Percentiles rank a stretch among this genome's conserved stretches.
Evolutionary conservation across 2,888 invertebrate species (phyloP).

Genomic region (Plemyria rubiginata): DNA sequence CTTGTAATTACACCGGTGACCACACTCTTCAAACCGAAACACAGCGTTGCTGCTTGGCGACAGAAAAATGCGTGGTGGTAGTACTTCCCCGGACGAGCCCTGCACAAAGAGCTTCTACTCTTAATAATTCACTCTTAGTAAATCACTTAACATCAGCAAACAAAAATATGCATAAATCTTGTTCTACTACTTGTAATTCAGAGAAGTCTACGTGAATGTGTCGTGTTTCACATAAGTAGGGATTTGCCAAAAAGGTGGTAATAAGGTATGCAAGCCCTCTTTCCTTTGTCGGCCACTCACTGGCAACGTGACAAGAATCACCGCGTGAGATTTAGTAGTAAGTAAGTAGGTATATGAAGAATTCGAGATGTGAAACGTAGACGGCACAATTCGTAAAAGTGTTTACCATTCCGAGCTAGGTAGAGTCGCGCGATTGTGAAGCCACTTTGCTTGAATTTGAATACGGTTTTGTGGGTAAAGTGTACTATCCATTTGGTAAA

Average conservation of each 20-base stretch:
- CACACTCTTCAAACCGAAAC: no score
- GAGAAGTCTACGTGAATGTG: constrained; percentile 67
- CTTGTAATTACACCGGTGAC: no score
- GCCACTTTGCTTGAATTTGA: constrained; percentile 52
- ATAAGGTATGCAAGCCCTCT: constrained; percentile 84
- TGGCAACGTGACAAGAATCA: constrained; percentile 80
- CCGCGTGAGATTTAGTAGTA: constrained; percentile 71
- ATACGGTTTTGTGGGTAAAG: constrained; percentile 51
- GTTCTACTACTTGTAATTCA: constrained; percentile 71
- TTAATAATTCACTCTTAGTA: no score
- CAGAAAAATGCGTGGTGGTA: no score
- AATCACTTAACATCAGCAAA: constrained; percentile 39
- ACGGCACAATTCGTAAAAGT: constrained; percentile 65
- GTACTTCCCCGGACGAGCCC: no score
- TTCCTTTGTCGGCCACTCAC: constrained; percentile 83
- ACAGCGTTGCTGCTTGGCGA: no score
- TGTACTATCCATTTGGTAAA: constrained; percentile 58
- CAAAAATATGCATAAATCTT: constrained; percentile 50
- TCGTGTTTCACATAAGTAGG: constrained; percentile 80
- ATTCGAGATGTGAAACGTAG: constrained; percentile 66
- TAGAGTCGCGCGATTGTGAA: constrained; percentile 48
- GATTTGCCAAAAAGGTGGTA: constrained; percentile 82
- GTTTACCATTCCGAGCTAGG: constrained; percentile 66
- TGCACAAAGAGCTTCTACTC: no score
- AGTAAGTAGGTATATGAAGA: constrained; percentile 61